Evolutionary conservation across 2,888 invertebrate species (phyloP).

Genomic region (Serrognathus titanus): DNA sequence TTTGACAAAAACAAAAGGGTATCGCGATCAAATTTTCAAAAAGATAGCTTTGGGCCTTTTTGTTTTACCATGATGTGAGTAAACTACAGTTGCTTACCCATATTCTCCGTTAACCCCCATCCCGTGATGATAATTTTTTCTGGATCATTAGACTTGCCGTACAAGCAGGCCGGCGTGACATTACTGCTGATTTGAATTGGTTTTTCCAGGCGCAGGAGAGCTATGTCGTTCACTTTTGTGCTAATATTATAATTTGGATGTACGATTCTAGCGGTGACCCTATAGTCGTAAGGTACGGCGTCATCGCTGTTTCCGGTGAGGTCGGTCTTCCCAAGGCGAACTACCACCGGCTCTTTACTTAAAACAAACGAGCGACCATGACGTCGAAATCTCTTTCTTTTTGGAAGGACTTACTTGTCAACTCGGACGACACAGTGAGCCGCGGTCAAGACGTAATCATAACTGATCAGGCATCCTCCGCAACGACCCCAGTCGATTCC

Average conservation of each 20-base stretch:
- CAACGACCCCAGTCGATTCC: slow-evolving; percentile 39
- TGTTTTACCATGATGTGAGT: too few species aligned
- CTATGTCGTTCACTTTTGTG: slow-evolving; percentile 46
- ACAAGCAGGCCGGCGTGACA: slow-evolving; percentile 52
- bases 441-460: slow-evolving; percentile 54
- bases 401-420: not conserved
- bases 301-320: slow-evolving; percentile 29
- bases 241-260: slow-evolving; percentile 42
- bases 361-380: not conserved
- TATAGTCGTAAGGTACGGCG: slow-evolving; percentile 32
- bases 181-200: slow-evolving; percentile 32
- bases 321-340: slow-evolving; percentile 40
- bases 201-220: slow-evolving; percentile 42
- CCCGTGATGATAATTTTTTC: slow-evolving; percentile 41
- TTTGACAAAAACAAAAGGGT: too few species aligned
- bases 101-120: slow-evolving; percentile 44
- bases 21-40: too few species aligned
- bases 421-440: slow-evolving; percentile 51
- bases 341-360: slow-evolving; percentile 11
- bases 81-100: slow-evolving; percentile 13
- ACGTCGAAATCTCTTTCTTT: too few species aligned
- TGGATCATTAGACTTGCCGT: slow-evolving; percentile 37
- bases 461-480: slow-evolving; percentile 54
- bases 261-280: slow-evolving; percentile 34
- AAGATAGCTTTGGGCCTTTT: too few species aligned